Evolutionary conservation across 2,888 invertebrate species (phyloP), one percentile per base, ranked within the genome.

Genomic region (Resseliella maxima): DNA sequence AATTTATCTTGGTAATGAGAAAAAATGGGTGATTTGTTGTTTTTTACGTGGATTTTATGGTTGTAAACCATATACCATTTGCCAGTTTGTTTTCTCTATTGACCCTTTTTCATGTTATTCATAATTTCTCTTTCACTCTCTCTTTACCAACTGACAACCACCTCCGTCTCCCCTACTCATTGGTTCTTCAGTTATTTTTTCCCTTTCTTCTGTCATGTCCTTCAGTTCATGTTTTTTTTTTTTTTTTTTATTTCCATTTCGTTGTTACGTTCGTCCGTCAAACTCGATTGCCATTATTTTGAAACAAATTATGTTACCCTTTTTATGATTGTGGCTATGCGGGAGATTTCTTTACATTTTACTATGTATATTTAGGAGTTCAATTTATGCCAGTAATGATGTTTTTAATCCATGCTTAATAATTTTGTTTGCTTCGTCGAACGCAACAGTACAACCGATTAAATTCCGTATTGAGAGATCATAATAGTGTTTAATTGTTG

Each of bases 1-100:
- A 59, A 59, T 59, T 59, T 59, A 59, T 59, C 59, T 59, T 59
- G 59, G 59, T 59, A 59, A 59, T 59, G 59, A 59, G 59, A 59
- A 59, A 50, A 59, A 59, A 59, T 59, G 59, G 59, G 59, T 59
- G 59, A 59, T 59, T 59, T 59, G 59, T 59, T 59, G 59, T 59
- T 59, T 59, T 59, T 59, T 59, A 59, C 59, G 59, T 59, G 59
- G 59, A 59, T 59, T 59, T 59, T 59, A 59, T 59, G 59, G 24
- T 24, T 31, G 35, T 15, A 72, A 72, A 72, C 72, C 72, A 72
- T 72, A 72, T 35, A 72, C 72, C 72, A 72, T 72, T 72, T 72
- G 72, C 31, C 72, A 72, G 72, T 31, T n/a, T 72, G 10, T 72
- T n/a, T 24, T 59, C 24, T n/a, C 3, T 59, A 50, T 18, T 8